Evolutionary conservation across 2,797 vertebrate species (phyloP).

Genomic region (Peromyscus attwateri): DNA sequence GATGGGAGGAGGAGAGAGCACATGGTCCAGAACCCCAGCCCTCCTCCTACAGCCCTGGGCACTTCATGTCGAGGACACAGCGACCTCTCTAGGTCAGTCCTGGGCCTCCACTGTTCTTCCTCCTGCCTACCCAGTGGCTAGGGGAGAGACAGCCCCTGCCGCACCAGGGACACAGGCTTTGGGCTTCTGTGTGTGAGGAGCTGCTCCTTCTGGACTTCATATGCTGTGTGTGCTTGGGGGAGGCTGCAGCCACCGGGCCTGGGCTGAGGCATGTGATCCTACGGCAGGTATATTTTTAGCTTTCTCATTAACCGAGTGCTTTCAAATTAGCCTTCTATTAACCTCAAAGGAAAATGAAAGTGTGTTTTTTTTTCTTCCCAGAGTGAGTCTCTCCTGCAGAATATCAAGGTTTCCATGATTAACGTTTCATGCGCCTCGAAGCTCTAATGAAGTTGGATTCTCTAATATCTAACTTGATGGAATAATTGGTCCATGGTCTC

Average conservation of each 20-base stretch:
- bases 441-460: constrained; percentile 82
- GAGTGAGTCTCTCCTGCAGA: constrained; percentile 86
- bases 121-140: not conserved
- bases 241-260: not conserved
- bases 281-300: constrained; percentile 90
- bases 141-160: not conserved
- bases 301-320: constrained; percentile 90
- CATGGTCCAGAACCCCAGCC: not conserved
- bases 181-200: rapidly evolving
- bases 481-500: not conserved
- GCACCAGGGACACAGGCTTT: rapidly evolving
- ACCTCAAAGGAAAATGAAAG: constrained; percentile 90
- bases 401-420: constrained; percentile 87
- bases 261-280: constrained; percentile 71
- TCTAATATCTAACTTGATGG: constrained; percentile 63
- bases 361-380: constrained; percentile 75
- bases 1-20: not conserved
- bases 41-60: not conserved
- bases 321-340: constrained; percentile 92
- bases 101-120: not conserved
- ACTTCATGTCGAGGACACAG: no score
- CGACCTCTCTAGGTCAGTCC: not conserved
- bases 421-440: constrained; percentile 82
- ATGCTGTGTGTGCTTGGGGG: not conserved
- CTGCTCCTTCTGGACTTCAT: not conserved